Base-by-base conservation (phyloP, 2,888 invertebrate species). In the Endotricha flammealis region DNA sequence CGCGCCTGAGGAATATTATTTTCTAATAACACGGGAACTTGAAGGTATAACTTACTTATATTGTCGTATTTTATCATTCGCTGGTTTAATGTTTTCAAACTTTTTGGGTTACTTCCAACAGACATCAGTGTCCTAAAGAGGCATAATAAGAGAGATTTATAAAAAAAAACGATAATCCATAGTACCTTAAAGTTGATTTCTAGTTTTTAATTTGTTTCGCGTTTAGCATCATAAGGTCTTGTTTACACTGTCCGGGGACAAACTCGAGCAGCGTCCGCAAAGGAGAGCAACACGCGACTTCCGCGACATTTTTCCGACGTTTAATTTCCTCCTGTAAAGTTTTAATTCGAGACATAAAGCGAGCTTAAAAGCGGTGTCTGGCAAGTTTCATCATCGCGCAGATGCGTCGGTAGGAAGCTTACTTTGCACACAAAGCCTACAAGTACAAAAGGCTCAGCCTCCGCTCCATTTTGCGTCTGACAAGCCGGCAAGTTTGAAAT, bases 321-420 rank as follows among this genome's bases (percentile, higher is more conserved):
- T 80, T 80, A 81, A 85, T 85, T 82, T 82, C 78, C 79, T 72
- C 59, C 66, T 67, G 76, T 76, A 79, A 81, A 83, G 80, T 83
- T 86, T 81, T 85, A 83, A 85, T 85, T 83, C 70, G 71, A 73
- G 77, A 79, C 74, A 74, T 78, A 79, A 74, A 81, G 79, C 74
- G 73, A 64, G 74, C 77, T 81, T 79, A 74, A 80, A 82, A 85
- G 80, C 83, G 70, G 64, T 73, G 85, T 86, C 85, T 86, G 81
- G 82, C 80, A 83, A 86, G 85, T 85, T 86, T 85, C 85, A 83
- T 83, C 83, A 82, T 69, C 73, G 79, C 68, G 65, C 76, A 77
- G 83, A 80, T 79, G 76, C 76, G 77, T 79, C 71, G 75, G 77
- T 80, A 78, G 80, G 74, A 77, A 79, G 81, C 81, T 82, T 81